Conservation (phyloP, 35 echinoderm and acorn worm species). For the Lytechinus pictus region DNA sequence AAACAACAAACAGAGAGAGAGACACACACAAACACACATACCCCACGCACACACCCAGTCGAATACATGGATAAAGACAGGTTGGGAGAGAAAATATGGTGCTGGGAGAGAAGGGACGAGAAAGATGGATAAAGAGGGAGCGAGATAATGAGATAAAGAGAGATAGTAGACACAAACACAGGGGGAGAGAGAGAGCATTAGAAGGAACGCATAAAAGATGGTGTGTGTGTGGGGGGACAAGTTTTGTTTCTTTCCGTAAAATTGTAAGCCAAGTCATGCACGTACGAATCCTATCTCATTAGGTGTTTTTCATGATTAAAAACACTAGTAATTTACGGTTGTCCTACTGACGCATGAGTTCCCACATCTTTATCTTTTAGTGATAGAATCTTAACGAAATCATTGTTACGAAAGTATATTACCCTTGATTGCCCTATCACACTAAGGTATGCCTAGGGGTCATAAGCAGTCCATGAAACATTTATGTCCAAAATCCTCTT, state of each 20-base stretch:
- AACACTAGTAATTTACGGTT: not conserved
- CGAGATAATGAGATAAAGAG: not conserved
- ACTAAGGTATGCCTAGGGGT: not conserved
- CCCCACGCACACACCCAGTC: not conserved
- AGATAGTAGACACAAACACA: not conserved
- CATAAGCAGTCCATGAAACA: not conserved
- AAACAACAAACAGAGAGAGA: not conserved
- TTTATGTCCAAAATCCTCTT: not conserved
- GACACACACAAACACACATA: not conserved
- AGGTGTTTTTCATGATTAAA: slow-evolving; percentile 6
- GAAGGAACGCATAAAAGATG: too few species aligned
- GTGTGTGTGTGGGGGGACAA: too few species aligned
- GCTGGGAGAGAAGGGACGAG: not conserved
- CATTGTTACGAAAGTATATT: not conserved
- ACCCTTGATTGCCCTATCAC: not conserved
- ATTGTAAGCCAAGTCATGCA: not conserved
- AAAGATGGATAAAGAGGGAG: not conserved
- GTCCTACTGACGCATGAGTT: not conserved
- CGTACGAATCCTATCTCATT: not conserved
- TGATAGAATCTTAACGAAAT: not conserved
- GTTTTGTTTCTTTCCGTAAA: too few species aligned
- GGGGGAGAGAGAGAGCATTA: too few species aligned
- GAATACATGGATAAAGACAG: not conserved
- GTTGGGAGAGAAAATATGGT: not conserved
- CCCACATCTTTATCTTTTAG: not conserved